These are phyloP conservation scores for Polyergus mexicanus DNA, from an alignment of 1,140 invertebrate genomes.

Conservation along the genomic window DNA sequence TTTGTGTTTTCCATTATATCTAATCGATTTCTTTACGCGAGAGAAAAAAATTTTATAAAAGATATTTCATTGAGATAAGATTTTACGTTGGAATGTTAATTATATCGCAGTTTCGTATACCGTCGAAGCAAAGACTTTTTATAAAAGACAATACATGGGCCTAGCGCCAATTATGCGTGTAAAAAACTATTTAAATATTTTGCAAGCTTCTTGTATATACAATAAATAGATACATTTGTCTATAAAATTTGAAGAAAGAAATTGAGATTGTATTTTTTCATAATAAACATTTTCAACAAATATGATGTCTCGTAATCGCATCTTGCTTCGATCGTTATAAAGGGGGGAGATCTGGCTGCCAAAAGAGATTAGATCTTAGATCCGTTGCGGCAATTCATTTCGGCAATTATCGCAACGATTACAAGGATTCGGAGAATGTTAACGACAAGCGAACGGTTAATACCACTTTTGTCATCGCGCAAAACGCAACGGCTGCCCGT, in stretches of 20 bases:
- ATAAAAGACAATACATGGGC: neutral
- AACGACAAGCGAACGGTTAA: conserved; percentile 61
- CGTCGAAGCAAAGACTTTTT: neutral
- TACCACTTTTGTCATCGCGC: conserved; percentile 74
- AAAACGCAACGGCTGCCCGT: conserved; percentile 74
- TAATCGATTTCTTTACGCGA: neutral
- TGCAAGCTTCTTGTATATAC: too few relatives aligned
- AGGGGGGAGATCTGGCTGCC: neutral
- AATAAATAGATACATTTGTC: neutral
- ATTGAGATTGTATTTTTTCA: conserved; percentile 14
- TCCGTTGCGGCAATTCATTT: neutral
- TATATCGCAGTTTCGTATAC: neutral
- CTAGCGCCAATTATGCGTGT: too few relatives aligned
- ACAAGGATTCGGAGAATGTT: conserved; percentile 16
- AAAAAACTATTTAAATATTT: neutral
- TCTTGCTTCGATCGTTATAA: neutral
- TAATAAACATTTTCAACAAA: neutral
- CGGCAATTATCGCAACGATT: conserved; percentile 40
- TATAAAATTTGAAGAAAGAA: neutral
- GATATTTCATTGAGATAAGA: conserved; percentile 16
- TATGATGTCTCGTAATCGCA: neutral
- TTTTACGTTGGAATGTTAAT: neutral
- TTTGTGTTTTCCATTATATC: neutral
- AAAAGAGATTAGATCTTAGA: neutral
- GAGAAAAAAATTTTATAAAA: neutral